Evolutionary conservation across 2,797 vertebrate species (phyloP).

Genomic region (Rhabdomys pumilio): DNA sequence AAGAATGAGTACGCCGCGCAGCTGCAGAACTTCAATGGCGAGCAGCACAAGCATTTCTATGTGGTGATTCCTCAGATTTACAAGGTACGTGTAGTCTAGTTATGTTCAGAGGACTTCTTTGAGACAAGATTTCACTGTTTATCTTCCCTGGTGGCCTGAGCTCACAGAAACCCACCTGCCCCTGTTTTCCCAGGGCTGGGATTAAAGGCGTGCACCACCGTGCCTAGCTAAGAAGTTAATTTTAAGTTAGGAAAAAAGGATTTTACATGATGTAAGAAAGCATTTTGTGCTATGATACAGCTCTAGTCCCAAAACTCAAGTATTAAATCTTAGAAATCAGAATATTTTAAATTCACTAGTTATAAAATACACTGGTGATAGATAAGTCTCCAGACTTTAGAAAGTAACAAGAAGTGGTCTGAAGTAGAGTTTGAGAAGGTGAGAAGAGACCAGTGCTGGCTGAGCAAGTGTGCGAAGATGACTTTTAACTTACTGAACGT

Average conservation of each 20-base stretch:
- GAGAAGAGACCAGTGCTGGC: conserved; percentile 11
- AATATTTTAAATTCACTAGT: conserved; percentile 69
- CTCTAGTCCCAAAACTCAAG: not conserved
- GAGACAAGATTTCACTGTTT: not conserved
- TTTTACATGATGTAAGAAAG: not conserved
- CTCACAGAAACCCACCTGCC: not conserved
- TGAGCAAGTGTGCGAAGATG: conserved; percentile 30
- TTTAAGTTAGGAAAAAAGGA: conserved; percentile 28
- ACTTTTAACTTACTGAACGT: not conserved
- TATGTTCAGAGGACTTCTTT: conserved; percentile 15
- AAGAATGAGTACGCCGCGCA: conserved; percentile 99
- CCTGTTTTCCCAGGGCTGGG: too few relatives aligned
- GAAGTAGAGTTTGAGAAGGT: conserved; percentile 23
- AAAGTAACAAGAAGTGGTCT: conserved; percentile 46
- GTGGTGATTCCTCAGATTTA: conserved; percentile 98
- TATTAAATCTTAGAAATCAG: conserved; percentile 1
- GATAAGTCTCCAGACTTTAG: conserved; percentile 21
- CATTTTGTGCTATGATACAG: not conserved
- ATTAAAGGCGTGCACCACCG: not conserved
- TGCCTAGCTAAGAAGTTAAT: not conserved
- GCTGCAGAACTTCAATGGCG: conserved; percentile 97
- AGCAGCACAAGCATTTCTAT: conserved; percentile 99
- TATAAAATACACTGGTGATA: not conserved
- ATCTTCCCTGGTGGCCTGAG: not conserved
- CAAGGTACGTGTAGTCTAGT: conserved; percentile 91